Base-by-base conservation (phyloP, 2,888 invertebrate genomes). In the Lasioglossum leucozonium region DNA sequence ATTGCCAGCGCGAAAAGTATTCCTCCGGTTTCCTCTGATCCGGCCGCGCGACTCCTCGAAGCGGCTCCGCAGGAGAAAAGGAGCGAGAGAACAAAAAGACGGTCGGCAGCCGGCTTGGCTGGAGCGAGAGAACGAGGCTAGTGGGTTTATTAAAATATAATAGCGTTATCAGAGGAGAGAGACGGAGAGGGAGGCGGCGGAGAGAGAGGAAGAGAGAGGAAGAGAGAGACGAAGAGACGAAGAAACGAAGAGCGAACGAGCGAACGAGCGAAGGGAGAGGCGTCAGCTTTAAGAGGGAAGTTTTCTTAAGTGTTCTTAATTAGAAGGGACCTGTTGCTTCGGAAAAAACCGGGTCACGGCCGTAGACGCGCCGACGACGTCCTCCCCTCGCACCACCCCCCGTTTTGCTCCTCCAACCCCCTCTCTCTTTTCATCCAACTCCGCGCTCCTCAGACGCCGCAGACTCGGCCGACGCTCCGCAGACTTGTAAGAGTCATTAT, bases 251-350 rank as follows among this genome's bases (percentile, higher is more conserved):
- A 37, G 67, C 8, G 34, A 37, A 16, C 34, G 22, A 37, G 87
- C 40, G 82, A 58, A 83, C 82, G 81, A 86, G 87, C 86, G 92
- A 86, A 91, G 92, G 91, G 93, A 92, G 92, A 93, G 93, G 94
- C 94, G 94, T 94, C 93, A 93, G 94, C 95, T 95, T 95, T 94
- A 94, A 95, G 95, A 94, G 94, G 93, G 93, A 95, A 95, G 95
- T 95, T 95, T 95, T 95, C 95, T 95, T 95, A 95, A 95, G 95
- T 95, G 95, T 95, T 95, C 95, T 95, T 95, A 95, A 95, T 95
- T 95, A 95, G 95, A 95, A 94, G 94, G 93, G 92, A 95, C 95
- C 95, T 95, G 95, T 95, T 95, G 95, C 95, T 94, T 94, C 94
- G 93, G 94, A 95, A 95, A 95, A 95, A 95, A 95, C 94, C 92